phyloP scores from a whole-genome alignment of 2,888 invertebrate species.

The Tethea ocularis region DNA sequence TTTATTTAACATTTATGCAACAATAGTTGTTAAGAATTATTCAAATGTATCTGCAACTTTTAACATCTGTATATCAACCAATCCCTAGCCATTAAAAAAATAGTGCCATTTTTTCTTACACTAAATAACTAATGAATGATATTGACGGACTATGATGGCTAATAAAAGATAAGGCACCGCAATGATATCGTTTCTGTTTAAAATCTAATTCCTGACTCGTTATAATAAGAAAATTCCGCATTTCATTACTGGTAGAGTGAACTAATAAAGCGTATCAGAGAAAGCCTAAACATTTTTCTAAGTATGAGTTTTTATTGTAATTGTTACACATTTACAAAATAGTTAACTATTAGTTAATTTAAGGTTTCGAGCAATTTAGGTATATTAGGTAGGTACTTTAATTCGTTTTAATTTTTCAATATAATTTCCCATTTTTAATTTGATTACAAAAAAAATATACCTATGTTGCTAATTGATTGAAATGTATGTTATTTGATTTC shows the following conservation, averaged over 20 bases:
- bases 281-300: background rate
- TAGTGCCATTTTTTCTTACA: constrained; percentile 48
- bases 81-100: constrained; percentile 38
- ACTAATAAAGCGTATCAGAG: background rate
- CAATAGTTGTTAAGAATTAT: background rate
- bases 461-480: background rate
- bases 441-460: background rate
- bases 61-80: background rate
- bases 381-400: background rate
- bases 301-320: background rate
- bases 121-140: constrained; percentile 1
- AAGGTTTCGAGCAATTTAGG: constrained; percentile 2
- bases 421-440: background rate
- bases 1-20: background rate
- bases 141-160: background rate
- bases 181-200: background rate
- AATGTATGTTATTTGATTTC: background rate
- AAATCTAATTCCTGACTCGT: background rate
- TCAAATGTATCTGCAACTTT: background rate
- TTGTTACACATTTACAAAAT: background rate
- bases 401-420: background rate
- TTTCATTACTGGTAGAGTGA: background rate
- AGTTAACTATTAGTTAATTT: background rate
- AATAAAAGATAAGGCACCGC: background rate
- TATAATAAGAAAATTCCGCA: background rate